phyloP scores from a whole-genome alignment of 2,797 vertebrate genomes.

The Cottoperca gobio region DNA sequence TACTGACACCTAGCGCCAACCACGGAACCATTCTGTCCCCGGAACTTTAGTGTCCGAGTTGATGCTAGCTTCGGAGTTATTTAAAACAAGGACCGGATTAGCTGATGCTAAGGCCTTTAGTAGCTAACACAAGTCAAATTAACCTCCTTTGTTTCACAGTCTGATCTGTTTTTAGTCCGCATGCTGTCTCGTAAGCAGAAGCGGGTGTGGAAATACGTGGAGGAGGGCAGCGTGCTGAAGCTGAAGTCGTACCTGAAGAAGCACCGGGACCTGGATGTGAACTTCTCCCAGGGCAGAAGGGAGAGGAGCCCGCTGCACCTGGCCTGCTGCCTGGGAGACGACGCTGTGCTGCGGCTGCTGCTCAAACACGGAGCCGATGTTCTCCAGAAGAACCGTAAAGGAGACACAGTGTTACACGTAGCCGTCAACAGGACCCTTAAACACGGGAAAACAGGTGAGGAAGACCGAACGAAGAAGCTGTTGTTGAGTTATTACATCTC shows the following conservation, averaged over 20 bases:
- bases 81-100: conserved; percentile 15
- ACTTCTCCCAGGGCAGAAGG: conserved; percentile 78
- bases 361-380: conserved; percentile 86
- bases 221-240: conserved; percentile 83
- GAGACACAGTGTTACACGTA: conserved; percentile 86
- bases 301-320: conserved; percentile 86
- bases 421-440: conserved; percentile 83
- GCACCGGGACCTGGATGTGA: conserved; percentile 81
- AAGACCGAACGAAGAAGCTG: fast-evolving
- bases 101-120: background rate
- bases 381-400: conserved; percentile 73
- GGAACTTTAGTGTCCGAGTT: conserved; percentile 27
- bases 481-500: fast-evolving
- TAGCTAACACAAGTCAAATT: background rate
- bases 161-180: background rate
- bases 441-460: conserved; percentile 81
- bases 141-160: background rate
- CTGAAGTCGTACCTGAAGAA: conserved; percentile 87
- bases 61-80: conserved; percentile 26
- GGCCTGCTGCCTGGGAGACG: conserved; percentile 84
- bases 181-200: conserved; percentile 81
- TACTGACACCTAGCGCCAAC: conserved; percentile 55
- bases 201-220: conserved; percentile 84
- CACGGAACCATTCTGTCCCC: background rate
- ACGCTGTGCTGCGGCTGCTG: conserved; percentile 84